Conservation (phyloP, 2,797 vertebrate genomes). For the Rhinella marina region DNA sequence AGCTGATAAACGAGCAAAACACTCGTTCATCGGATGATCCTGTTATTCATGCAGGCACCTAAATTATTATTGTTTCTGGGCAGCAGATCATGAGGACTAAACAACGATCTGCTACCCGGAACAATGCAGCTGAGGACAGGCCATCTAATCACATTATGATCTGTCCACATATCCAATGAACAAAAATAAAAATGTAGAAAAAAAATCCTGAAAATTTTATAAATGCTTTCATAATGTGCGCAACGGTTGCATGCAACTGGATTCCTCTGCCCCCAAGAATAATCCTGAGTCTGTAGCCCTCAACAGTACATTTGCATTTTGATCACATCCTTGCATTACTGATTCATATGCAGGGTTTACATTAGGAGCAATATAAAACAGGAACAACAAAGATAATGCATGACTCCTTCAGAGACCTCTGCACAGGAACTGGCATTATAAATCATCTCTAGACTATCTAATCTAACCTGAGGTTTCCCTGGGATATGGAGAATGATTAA, state of each 20-base stretch:
- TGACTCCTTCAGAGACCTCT: constrained; percentile 28
- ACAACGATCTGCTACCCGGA: too few species aligned
- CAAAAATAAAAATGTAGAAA: too few species aligned
- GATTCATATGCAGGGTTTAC: constrained; percentile 4
- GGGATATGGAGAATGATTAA: constrained; percentile 63
- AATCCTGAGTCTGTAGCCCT: not conserved
- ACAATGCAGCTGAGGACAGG: too few species aligned
- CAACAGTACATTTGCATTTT: constrained; percentile 1
- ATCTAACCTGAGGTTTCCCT: constrained; percentile 34
- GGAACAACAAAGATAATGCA: constrained; percentile 22
- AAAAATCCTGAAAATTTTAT: too few species aligned
- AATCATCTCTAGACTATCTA: constrained; percentile 28
- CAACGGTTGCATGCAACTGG: not conserved
- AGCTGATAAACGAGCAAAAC: too few species aligned
- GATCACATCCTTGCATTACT: constrained; percentile 17
- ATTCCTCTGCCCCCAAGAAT: not conserved
- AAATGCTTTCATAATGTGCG: not conserved
- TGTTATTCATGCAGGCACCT: too few species aligned
- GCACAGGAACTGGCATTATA: constrained; percentile 14
- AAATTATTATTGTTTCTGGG: too few species aligned
- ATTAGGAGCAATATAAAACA: constrained; percentile 33
- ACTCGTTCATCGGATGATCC: too few species aligned
- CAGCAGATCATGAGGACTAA: too few species aligned
- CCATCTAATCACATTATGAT: too few species aligned
- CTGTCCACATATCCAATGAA: not conserved